phyloP scores from a whole-genome alignment of 2,113 vertebrate species.

The Macrotis lagotis region DNA sequence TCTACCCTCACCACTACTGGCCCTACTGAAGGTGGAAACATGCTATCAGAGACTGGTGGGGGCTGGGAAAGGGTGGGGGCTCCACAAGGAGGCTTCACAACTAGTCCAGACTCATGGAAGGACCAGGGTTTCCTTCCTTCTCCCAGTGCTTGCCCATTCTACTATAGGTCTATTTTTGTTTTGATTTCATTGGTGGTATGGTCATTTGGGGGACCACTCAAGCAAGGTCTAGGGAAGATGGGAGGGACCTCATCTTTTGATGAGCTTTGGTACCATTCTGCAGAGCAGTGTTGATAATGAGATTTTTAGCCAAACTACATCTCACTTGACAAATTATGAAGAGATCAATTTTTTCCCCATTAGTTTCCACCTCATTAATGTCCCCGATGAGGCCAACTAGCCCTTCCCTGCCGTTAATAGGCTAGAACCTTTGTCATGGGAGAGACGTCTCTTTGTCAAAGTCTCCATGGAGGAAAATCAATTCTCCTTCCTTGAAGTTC shows the following conservation, averaged over 20 bases:
- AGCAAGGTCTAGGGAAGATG: background rate
- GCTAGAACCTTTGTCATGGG: constrained; percentile 63
- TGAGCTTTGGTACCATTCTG: constrained; percentile 68
- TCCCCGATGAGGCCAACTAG: constrained; percentile 52
- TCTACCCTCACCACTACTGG: background rate
- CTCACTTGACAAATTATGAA: constrained; percentile 78
- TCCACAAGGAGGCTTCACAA: background rate
- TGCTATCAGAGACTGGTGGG: no score
- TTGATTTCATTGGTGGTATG: background rate
- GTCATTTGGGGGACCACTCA: background rate
- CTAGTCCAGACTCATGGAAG: background rate
- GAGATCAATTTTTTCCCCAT: constrained; percentile 76
- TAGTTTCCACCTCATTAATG: constrained; percentile 71
- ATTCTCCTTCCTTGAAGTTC: background rate
- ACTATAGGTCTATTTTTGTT: background rate
- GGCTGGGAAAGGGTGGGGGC: background rate
- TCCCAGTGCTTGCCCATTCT: background rate
- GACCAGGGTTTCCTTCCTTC: background rate
- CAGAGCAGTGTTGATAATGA: constrained; percentile 67
- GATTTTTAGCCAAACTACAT: constrained; percentile 71
- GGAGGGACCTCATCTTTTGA: constrained; percentile 67
- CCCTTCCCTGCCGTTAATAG: constrained; percentile 71
- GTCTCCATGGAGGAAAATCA: background rate
- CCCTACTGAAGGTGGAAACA: no score
- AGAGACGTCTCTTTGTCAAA: background rate